phyloP scores from a whole-genome alignment of 1,140 invertebrate species.

The Drosophila serrata region DNA sequence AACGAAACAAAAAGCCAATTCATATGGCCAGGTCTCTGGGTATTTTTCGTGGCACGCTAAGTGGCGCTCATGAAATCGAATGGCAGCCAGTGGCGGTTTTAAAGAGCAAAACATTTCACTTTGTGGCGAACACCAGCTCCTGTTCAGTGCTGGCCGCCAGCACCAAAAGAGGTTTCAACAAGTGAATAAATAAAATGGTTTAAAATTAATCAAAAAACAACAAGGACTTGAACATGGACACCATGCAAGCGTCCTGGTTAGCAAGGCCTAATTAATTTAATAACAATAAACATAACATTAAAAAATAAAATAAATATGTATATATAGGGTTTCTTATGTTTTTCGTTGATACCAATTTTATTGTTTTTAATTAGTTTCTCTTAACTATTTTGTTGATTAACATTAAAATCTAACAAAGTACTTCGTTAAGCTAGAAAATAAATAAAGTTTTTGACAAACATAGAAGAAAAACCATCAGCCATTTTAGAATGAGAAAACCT shows the following conservation, averaged over 20 bases:
- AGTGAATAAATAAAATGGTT: not conserved
- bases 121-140: slow-evolving; percentile 20
- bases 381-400: too few species aligned
- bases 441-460: not conserved
- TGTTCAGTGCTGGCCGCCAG: slow-evolving; percentile 2
- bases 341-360: not conserved
- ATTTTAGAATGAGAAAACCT: too few species aligned
- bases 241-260: not conserved
- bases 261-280: too few species aligned
- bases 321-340: not conserved
- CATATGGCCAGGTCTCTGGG: slow-evolving; percentile 46
- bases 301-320: too few species aligned
- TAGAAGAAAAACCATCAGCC: too few species aligned
- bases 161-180: slow-evolving; percentile 10
- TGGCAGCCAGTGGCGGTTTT: slow-evolving; percentile 61
- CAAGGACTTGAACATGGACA: not conserved
- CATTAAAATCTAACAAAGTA: not conserved
- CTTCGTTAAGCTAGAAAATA: not conserved
- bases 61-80: slow-evolving; percentile 79
- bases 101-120: slow-evolving; percentile 80
- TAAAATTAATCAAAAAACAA: not conserved
- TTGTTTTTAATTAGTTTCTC: not conserved
- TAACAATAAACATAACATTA: not conserved
- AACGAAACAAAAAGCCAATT: slow-evolving; percentile 76
- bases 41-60: slow-evolving; percentile 65